Base-by-base conservation (phyloP, 2,888 invertebrate species). In the Pantelozetes paolii region DNA sequence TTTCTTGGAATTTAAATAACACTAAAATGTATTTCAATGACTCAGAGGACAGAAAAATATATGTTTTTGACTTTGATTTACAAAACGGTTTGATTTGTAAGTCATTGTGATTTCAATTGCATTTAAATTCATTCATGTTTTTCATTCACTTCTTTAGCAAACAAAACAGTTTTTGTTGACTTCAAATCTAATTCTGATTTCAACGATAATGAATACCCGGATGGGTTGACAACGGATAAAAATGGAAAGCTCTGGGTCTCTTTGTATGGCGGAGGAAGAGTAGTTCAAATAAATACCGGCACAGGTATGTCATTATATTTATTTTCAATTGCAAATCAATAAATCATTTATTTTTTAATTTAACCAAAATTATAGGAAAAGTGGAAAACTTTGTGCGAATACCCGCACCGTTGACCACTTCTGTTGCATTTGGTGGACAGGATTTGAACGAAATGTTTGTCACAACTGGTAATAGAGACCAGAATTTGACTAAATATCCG, bases 1-100 rank as follows among this genome's bases (percentile, higher is more conserved):
- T 75, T 67, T 69, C 71, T 6, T 75, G 75, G 75, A 48, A 50
- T 32, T 54, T 23, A 8, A 54, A 75, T 30, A 40, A 59, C 18
- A 64, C 48, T 18, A 30, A 32, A 23, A 42, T 75, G 36, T 75
- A 69, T 30, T 72, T 75, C 20, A 72, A 72, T 42, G 75, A 75
- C 30, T 75, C 75, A 2, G 75, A 72, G n/a, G 72, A 72, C 13
- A 42, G 50, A 40, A 75, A 75, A 23, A 72, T 71, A 1, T 75
- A 73, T 57, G 48, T 72, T 23, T 75, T 75, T 72, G 72, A 72
- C 42, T 72, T 23, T 32, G 40, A 75, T 71, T 26, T 57, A 1
- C 5, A 72, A 8, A 32, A 64, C n/a, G 75, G 75, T 30, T 54
- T 67, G 9, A 70, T 73, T 23, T 42, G 45, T 67, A 20, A 72